Evolutionary conservation across 1,140 invertebrate species (phyloP).

Genomic region (Bombus haemorrhoidalis): DNA sequence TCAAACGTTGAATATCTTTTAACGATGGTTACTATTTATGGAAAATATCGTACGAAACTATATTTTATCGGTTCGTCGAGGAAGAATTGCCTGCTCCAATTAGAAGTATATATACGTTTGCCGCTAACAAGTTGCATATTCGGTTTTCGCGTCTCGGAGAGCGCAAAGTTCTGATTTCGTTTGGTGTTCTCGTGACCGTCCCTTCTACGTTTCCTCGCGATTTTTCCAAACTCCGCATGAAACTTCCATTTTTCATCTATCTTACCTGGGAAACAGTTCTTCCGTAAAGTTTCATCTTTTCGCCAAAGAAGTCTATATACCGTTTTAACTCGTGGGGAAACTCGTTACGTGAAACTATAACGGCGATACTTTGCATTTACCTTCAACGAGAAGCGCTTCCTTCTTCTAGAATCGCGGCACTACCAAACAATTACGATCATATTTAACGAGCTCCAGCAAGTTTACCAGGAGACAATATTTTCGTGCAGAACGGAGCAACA

Average conservation of each 20-base stretch:
- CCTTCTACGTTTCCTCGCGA: not conserved
- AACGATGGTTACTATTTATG: no score
- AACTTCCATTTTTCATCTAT: not conserved
- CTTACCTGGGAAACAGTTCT: not conserved
- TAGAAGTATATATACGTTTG: not conserved
- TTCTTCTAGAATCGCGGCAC: not conserved
- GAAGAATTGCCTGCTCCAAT: not conserved
- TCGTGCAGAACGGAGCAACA: not conserved
- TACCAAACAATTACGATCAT: not conserved
- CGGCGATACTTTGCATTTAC: not conserved
- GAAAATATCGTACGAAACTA: not conserved
- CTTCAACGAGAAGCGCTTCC: not conserved
- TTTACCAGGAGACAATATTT: not conserved
- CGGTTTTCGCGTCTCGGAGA: not conserved
- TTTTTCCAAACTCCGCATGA: not conserved
- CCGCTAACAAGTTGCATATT: not conserved
- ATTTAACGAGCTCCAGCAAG: not conserved
- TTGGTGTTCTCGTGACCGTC: conserved; percentile 24
- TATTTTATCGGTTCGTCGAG: not conserved
- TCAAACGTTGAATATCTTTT: not conserved
- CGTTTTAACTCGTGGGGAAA: not conserved
- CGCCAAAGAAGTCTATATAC: not conserved
- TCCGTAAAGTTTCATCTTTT: not conserved
- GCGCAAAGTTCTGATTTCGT: not conserved
- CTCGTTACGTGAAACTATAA: not conserved